Percentiles rank a stretch among this genome's conserved stretches.
These are phyloP conservation scores for Pseudomyrmex concolor DNA, from an alignment of 1,140 invertebrate species.

Conservation along the genomic window DNA sequence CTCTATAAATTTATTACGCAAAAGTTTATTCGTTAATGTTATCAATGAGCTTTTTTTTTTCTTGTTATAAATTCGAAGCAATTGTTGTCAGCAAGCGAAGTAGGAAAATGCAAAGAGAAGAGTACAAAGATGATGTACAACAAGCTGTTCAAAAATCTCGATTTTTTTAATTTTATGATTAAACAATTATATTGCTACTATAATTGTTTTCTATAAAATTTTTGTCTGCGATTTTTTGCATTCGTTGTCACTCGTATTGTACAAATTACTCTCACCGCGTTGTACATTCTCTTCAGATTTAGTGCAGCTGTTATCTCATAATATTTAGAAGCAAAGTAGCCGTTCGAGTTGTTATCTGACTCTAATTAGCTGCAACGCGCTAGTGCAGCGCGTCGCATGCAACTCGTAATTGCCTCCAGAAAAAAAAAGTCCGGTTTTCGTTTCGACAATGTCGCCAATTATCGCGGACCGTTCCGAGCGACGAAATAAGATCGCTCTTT, in stretches of 20 bases:
- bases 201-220: too few relatives aligned
- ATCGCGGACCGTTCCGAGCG: constrained; percentile 18
- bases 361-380: constrained; percentile 40
- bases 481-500: neutral
- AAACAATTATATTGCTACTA: too few relatives aligned
- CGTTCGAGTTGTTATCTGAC: constrained; percentile 11
- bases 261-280: neutral
- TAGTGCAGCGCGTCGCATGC: constrained; percentile 2
- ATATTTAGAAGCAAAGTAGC: constrained; percentile 26
- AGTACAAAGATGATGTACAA: too few relatives aligned
- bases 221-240: neutral
- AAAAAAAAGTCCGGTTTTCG: constrained; percentile 2
- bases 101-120: too few relatives aligned
- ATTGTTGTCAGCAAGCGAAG: too few relatives aligned
- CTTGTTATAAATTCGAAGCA: too few relatives aligned
- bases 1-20: too few relatives aligned
- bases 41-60: too few relatives aligned
- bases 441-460: constrained; percentile 25
- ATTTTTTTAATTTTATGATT: too few relatives aligned
- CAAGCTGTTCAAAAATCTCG: too few relatives aligned
- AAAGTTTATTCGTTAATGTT: too few relatives aligned
- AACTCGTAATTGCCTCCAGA: constrained; percentile 36
- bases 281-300: constrained; percentile 7
- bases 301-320: constrained; percentile 14
- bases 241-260: neutral